A percentile compares a stretch with the other conserved stretches of the same genome.
Evolutionary conservation across 2,797 vertebrate species (phyloP).

Genomic region (Mergus octosetaceus): DNA sequence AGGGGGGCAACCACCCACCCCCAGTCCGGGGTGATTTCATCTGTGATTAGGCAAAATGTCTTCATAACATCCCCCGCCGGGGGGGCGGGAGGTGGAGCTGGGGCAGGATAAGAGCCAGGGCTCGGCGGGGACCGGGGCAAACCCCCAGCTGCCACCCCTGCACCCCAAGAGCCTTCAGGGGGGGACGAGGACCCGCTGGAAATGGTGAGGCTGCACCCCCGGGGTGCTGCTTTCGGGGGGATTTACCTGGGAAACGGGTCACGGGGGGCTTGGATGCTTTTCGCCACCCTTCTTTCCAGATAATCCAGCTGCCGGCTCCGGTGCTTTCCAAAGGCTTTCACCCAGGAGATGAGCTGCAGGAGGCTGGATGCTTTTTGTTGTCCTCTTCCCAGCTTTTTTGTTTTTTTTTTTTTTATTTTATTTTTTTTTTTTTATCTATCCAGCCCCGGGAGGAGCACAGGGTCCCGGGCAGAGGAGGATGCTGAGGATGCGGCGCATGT

Average conservation of each 20-base stretch:
- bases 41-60: constrained; percentile 16
- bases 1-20: neutral
- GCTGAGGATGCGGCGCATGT: neutral
- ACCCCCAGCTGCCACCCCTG: neutral
- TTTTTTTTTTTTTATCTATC: neutral
- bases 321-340: neutral
- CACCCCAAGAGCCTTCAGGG: neutral
- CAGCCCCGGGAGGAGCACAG: neutral
- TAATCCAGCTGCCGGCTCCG: fast-evolving
- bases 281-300: neutral
- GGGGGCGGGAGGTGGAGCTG: constrained; percentile 21
- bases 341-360: neutral
- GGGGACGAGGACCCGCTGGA: neutral
- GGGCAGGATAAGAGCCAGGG: constrained; percentile 15
- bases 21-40: constrained; percentile 9
- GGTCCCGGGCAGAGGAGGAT: neutral
- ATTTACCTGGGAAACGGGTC: neutral
- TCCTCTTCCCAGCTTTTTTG: neutral
- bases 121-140: neutral
- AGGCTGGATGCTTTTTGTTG: neutral
- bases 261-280: neutral
- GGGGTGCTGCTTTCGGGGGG: neutral
- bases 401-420: neutral
- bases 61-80: neutral
- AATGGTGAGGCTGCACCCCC: constrained; percentile 33